Evolutionary conservation across 2,888 invertebrate species (phyloP).

Genomic region (Orthonychiurus folsomi): DNA sequence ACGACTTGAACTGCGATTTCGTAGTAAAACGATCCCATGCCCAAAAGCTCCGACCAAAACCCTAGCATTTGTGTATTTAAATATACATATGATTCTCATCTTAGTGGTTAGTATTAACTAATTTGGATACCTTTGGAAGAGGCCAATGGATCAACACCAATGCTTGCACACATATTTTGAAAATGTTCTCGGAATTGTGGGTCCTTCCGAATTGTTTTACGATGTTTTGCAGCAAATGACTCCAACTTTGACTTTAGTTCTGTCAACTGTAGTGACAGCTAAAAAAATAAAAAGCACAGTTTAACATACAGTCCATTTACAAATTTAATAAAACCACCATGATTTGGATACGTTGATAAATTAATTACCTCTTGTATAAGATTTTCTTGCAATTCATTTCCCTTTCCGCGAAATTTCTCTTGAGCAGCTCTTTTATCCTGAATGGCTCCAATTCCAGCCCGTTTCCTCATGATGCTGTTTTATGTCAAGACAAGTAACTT

Average conservation of each 20-base stretch:
- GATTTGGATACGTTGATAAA: too few relatives aligned
- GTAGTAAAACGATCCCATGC: conserved; percentile 99
- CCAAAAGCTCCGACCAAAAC: conserved; percentile 90
- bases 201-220: conserved; percentile 87
- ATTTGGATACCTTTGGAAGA: conserved; percentile 61
- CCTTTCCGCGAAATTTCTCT: conserved; percentile 84
- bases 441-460: conserved; percentile 74
- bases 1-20: conserved; percentile 95
- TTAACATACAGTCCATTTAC: background rate
- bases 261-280: conserved; percentile 89
- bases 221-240: conserved; percentile 91
- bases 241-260: conserved; percentile 84
- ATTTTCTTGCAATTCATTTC: conserved; percentile 81
- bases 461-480: conserved; percentile 61
- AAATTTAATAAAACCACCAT: background rate
- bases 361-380: conserved; percentile 59
- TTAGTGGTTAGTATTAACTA: background rate
- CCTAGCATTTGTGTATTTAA: conserved; percentile 47
- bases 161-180: conserved; percentile 98
- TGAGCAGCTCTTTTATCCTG: conserved; percentile 78
- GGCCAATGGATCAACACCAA: conserved; percentile 95
- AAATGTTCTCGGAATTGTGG: conserved; percentile 90
- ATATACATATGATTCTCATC: background rate
- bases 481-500: too few relatives aligned
- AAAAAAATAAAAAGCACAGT: background rate